A percentile compares a stretch with the other conserved stretches of the same genome.
Conservation (phyloP, 2,113 vertebrate species). For the Procavia capensis region DNA sequence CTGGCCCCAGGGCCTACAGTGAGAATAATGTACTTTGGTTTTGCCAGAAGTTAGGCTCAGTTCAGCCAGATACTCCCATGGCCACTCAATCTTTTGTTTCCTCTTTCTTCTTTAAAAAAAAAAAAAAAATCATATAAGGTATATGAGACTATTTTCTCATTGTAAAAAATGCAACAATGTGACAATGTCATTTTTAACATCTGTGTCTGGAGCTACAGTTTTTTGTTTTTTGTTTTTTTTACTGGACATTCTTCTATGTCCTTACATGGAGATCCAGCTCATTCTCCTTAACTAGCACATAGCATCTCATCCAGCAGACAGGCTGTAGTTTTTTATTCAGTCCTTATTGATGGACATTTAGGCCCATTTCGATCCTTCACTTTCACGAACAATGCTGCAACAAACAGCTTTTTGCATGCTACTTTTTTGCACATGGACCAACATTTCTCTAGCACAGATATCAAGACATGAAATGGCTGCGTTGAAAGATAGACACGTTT, state of each 20-base stretch:
- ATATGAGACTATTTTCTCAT: slow-evolving; percentile 21
- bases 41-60: background rate
- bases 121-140: slow-evolving; percentile 32
- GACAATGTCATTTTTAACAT: slow-evolving; percentile 48
- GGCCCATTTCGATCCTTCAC: slow-evolving; percentile 40
- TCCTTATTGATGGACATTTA: slow-evolving; percentile 21
- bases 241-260: slow-evolving; percentile 38
- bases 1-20: background rate
- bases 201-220: slow-evolving; percentile 39
- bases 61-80: background rate
- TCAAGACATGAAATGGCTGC: background rate
- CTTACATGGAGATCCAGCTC: background rate
- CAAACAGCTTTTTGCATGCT: background rate
- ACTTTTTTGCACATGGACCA: background rate
- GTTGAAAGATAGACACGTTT: background rate
- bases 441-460: slow-evolving; percentile 2
- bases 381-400: slow-evolving; percentile 15
- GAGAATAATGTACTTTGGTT: background rate
- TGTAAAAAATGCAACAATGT: slow-evolving; percentile 56
- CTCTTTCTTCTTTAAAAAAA: slow-evolving; percentile 29
- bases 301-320: background rate
- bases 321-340: background rate
- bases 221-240: slow-evolving; percentile 57
- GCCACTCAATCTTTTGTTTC: background rate
- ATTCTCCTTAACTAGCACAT: slow-evolving; percentile 32